phyloP scores from a whole-genome alignment of 23 tunicate species.

The Pegea sp. region DNA sequence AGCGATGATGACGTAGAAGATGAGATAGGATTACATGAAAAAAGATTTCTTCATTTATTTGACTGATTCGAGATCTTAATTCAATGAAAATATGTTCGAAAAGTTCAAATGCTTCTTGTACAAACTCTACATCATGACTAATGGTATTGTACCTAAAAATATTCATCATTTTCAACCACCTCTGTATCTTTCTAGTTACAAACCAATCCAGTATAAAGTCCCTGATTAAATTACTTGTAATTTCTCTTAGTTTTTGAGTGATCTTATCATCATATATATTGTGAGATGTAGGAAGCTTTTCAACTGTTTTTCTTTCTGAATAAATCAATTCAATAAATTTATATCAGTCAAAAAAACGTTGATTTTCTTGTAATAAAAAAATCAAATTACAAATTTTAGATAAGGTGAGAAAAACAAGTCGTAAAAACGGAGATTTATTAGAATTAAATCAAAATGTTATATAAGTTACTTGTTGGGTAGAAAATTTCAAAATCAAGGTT shows the following conservation, averaged over 20 bases:
- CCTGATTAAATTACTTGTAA: conserved; percentile 47
- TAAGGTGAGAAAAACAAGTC: too few species aligned
- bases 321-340: not conserved
- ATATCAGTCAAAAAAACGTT: too few species aligned
- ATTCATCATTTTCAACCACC: not conserved
- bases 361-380: too few species aligned
- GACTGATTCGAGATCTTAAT: conserved; percentile 13
- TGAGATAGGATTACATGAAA: conserved; percentile 2
- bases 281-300: too few species aligned
- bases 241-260: conserved; percentile 45
- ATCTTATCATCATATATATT: conserved; percentile 37
- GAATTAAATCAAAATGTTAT: too few species aligned
- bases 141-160: conserved; percentile 52
- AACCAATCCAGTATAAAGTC: conserved; percentile 84
- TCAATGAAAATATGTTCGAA: conserved; percentile 45
- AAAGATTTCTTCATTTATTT: conserved; percentile 16
- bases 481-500: too few species aligned
- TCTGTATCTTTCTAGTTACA: too few species aligned
- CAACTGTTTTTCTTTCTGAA: not conserved
- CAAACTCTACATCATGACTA: conserved; percentile 62
- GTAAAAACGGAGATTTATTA: too few species aligned
- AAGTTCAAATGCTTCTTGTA: conserved; percentile 65
- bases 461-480: too few species aligned
- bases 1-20: conserved; percentile 17
- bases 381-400: too few species aligned